Conservation (phyloP, 2,113 vertebrate species). For the Larimichthys crocea region DNA sequence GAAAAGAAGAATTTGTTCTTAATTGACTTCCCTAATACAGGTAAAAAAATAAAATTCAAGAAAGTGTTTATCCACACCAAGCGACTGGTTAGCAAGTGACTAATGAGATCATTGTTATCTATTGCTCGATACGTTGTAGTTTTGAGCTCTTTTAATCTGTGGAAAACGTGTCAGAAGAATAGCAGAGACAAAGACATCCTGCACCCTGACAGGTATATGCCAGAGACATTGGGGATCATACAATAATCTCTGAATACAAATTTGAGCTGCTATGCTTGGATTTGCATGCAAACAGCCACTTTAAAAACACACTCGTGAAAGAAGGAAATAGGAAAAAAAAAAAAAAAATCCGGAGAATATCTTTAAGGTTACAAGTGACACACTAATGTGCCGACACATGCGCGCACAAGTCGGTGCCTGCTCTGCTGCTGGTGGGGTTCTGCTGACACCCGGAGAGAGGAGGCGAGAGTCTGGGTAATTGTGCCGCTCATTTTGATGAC, state of each 20-base stretch:
- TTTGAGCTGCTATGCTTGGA: slow-evolving; percentile 45
- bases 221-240: slow-evolving; percentile 36
- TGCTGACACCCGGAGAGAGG: slow-evolving; percentile 78
- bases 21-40: background rate
- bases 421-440: slow-evolving; percentile 72
- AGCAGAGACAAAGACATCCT: slow-evolving; percentile 51
- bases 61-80: slow-evolving; percentile 36
- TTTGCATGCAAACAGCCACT: slow-evolving; percentile 61
- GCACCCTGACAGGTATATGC: slow-evolving; percentile 46
- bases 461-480: slow-evolving; percentile 82
- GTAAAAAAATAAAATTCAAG: background rate
- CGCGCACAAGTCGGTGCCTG: slow-evolving; percentile 54
- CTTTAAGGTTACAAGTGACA: slow-evolving; percentile 69
- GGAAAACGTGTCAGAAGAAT: slow-evolving; percentile 34
- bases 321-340: background rate
- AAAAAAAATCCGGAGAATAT: slow-evolving; percentile 30
- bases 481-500: slow-evolving; percentile 84
- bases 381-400: slow-evolving; percentile 61
- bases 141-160: slow-evolving; percentile 33
- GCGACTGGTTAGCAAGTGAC: slow-evolving; percentile 36
- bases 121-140: slow-evolving; percentile 14
- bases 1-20: slow-evolving; percentile 1
- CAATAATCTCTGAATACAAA: slow-evolving; percentile 47
- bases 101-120: slow-evolving; percentile 40
- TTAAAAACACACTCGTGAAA: slow-evolving; percentile 45